Evolutionary conservation across 2,113 vertebrate genomes (phyloP), one percentile per base, ranked within the genome.

Genomic region (Campylomormyrus tamandua): DNA sequence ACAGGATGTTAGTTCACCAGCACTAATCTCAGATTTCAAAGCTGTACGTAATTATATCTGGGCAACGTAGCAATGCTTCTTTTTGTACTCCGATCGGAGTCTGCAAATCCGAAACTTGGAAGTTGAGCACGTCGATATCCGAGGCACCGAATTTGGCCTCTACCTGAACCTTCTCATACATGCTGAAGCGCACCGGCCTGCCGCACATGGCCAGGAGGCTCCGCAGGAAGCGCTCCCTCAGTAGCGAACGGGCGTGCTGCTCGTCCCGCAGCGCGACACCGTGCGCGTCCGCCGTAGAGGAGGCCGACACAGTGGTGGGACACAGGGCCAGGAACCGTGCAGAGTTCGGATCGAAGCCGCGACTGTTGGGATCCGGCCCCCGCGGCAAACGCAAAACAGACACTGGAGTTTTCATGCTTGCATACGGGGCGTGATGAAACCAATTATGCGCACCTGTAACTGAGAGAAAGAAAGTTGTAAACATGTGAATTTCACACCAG

Each of bases 81-180:
- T 95, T 97, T 87, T 98, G 97, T 8, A 98, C 95, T 0, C 97
- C 97, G 2, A 98, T 95, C 0, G 97, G 97, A 0, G 97, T 98
- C 90, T 97, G 96, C 87, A 98, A 91, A 89, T 97, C 95, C 0
- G 96, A 97, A 83, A 98, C 97, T 27, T 98, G 97, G 91, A 98
- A 97, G 92, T 97, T 97, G 89, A 97, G 94, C 31, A 97, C 95
- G 1, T 98, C 97, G 1, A 98, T 96, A 90, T 98, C 97, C 0
- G 97, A 96, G 1, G 97, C 95, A 0, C 96, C 96, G 3, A 98
- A 98, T 10, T 89, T 94, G 0, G 97, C 97, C 0, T 94, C 93
- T 88, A 98, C 96, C 0, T 90, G 94, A 80, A 98, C 97, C 1
- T 94, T 95, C 88, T 97, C 96, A 0, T 97, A 92, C 95, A 98